phyloP scores from a whole-genome alignment of 2,797 vertebrate genomes.

The Cynodonichthys magdalenae region DNA sequence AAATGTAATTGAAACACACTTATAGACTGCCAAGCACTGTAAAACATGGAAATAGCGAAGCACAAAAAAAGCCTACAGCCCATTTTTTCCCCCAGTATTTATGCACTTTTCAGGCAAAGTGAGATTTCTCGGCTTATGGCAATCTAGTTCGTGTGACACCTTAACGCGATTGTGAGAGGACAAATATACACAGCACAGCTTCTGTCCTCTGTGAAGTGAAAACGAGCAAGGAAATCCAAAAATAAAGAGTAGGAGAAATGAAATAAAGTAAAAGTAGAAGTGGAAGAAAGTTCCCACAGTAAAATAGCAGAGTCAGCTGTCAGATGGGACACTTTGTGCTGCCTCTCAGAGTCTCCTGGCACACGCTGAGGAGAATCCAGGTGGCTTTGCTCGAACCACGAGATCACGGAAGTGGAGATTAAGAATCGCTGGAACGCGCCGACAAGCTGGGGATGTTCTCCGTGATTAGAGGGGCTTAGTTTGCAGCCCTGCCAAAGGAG shows the following conservation, averaged over 20 bases:
- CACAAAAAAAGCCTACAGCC: background rate
- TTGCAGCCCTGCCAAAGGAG: conserved; percentile 39
- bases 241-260: background rate
- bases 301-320: conserved; percentile 23
- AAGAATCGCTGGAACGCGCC: conserved; percentile 45
- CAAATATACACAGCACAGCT: conserved; percentile 8
- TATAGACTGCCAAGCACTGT: background rate
- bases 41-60: conserved; percentile 2
- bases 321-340: conserved; percentile 10
- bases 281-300: conserved; percentile 10
- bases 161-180: conserved; percentile 8
- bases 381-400: conserved; percentile 48
- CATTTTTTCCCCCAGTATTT: background rate
- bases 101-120: background rate
- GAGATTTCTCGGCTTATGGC: conserved; percentile 19
- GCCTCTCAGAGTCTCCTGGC: conserved; percentile 22
- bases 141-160: conserved; percentile 13
- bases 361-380: conserved; percentile 30
- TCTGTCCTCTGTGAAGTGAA: conserved; percentile 14
- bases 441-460: conserved; percentile 41
- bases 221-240: conserved; percentile 23
- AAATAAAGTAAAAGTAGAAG: background rate
- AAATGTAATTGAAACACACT: conserved; percentile 9
- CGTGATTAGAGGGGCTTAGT: conserved; percentile 53
- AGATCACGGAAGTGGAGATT: conserved; percentile 56